Base-by-base conservation (phyloP, 2,113 vertebrate genomes). In the Pachypanchax playfairii region DNA sequence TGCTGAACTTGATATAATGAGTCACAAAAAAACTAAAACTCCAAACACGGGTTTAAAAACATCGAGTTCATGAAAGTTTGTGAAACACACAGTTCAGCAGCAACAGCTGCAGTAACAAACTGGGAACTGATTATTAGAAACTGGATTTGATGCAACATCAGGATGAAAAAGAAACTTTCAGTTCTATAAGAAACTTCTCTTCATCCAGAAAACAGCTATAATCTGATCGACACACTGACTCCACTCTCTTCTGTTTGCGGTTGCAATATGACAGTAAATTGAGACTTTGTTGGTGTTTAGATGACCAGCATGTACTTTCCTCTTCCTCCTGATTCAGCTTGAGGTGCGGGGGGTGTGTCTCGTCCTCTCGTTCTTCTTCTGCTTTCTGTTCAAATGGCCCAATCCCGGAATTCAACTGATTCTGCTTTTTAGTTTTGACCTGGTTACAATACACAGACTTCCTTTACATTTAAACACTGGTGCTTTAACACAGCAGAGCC, bases 241-340 rank as follows among this genome's bases (percentile, higher is more conserved):
- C 20, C 24, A 17, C 18, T 4, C 20, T 28, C 24, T 14, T 38
- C 6, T 36, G 18, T 26, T 17, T 48, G 4, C n/a, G 18, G 4
- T 14, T 9, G 14, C 10, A 5, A 36, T 14, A n/a, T 8, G 20
- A 26, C 35, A 22, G 15, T 64, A 33, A 54, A 54, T n/a, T n/a
- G n/a, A n/a, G n/a, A n/a, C n/a, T n/a, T n/a, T 25, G 12, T 52
- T 38, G 22, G 80, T 53, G 55, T 71, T 46, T 1, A 39, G 20
- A n/a, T n/a, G n/a, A n/a, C n/a, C n/a, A n/a, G n/a, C n/a, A n/a
- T 50, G 73, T 50, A 73, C 60, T 74, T 73, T 80, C 52, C 33
- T 70, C 24, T 73, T 62, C 20, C 52, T 44, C 33, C 50, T 64
- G 35, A 50, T 20, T 49, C 24, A 47, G 14, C 36, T 6, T 0